Evolutionary conservation across 2,113 vertebrate species (phyloP).

Genomic region (Spheniscus mendiculus): DNA sequence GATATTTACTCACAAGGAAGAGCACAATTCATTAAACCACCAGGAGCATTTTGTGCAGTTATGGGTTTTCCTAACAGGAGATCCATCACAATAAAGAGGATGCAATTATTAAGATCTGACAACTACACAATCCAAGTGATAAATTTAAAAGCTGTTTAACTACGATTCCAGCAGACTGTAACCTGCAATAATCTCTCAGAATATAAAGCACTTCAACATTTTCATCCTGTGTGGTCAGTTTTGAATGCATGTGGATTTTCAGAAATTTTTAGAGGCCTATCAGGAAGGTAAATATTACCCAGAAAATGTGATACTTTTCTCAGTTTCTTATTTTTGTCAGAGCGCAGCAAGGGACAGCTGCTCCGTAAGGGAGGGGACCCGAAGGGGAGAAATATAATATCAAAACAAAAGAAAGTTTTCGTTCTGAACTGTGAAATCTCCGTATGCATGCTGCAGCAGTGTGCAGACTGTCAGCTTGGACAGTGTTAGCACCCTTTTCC

Average conservation of each 20-base stretch:
- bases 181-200: not conserved
- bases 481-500: not conserved
- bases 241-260: not conserved
- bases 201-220: not conserved
- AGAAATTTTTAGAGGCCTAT: not conserved
- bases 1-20: not conserved
- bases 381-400: not conserved
- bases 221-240: not conserved
- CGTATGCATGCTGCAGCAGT: not conserved
- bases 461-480: not conserved
- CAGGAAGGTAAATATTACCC: not conserved
- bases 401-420: not conserved
- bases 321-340: not conserved
- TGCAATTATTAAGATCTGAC: slow-evolving; percentile 1
- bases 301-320: not conserved
- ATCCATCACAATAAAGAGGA: slow-evolving; percentile 21
- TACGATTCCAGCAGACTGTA: not conserved
- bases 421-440: not conserved
- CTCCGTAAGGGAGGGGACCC: not conserved
- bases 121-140: not conserved
- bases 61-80: not conserved
- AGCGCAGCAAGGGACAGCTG: not conserved
- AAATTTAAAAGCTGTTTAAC: not conserved
- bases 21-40: not conserved
- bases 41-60: not conserved